Conservation (phyloP, 1,140 invertebrate genomes). For the Leucophenga varia region DNA sequence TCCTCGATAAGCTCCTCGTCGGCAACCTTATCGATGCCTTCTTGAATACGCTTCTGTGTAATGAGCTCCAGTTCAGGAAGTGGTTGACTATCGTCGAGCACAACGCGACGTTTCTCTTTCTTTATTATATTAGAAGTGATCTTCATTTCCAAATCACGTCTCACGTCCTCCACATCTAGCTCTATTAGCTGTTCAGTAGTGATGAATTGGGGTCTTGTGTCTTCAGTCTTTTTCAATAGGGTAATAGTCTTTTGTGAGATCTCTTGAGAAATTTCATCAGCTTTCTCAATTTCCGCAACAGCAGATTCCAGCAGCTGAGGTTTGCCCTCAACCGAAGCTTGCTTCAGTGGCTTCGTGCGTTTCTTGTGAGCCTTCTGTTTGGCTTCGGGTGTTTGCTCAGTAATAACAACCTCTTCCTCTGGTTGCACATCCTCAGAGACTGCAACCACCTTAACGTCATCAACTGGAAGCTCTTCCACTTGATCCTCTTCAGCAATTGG, state of each 20-base stretch:
- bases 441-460: constrained; percentile 43
- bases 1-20: constrained; percentile 59
- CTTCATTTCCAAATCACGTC: constrained; percentile 59
- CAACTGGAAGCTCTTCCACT: constrained; percentile 43
- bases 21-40: constrained; percentile 57
- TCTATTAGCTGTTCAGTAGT: constrained; percentile 53
- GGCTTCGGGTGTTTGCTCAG: constrained; percentile 30
- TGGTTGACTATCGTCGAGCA: constrained; percentile 58
- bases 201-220: constrained; percentile 45
- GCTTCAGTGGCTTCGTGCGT: constrained; percentile 45
- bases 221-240: constrained; percentile 50
- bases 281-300: constrained; percentile 44
- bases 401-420: constrained; percentile 37
- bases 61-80: constrained; percentile 62
- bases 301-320: constrained; percentile 42
- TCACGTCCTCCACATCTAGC: constrained; percentile 54
- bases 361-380: constrained; percentile 54
- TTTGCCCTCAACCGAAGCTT: constrained; percentile 45
- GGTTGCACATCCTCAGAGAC: constrained; percentile 42
- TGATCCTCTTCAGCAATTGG: constrained; percentile 56
- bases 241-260: constrained; percentile 54
- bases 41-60: constrained; percentile 55
- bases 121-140: constrained; percentile 58
- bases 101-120: constrained; percentile 47
- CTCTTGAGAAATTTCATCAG: constrained; percentile 50